Percentiles rank a stretch among this genome's conserved stretches.
Evolutionary conservation across 2,113 vertebrate species (phyloP).

Genomic region (Vombatus ursinus): DNA sequence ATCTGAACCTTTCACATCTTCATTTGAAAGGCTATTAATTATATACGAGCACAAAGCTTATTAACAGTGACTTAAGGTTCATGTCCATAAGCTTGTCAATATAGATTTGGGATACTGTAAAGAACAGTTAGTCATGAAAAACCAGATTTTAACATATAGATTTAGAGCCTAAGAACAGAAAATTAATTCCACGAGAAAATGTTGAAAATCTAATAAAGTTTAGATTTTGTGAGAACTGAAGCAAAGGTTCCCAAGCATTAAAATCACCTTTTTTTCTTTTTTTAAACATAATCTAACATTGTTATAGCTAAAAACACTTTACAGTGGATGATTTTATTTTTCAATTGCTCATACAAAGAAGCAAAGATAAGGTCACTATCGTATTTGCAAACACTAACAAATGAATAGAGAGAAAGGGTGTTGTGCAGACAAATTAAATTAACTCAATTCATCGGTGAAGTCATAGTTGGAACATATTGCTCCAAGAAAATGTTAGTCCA

Average conservation of each 20-base stretch:
- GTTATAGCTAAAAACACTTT: not conserved
- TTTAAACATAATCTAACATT: not conserved
- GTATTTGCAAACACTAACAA: not conserved
- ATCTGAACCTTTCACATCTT: not conserved
- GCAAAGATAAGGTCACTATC: not conserved
- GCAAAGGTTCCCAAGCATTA: not conserved
- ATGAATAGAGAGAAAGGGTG: not conserved
- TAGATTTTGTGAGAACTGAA: not conserved
- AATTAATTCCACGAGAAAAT: slow-evolving; percentile 3
- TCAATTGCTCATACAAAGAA: not conserved
- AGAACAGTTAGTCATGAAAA: not conserved
- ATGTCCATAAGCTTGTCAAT: not conserved
- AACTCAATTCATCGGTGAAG: not conserved
- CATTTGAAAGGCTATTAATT: no score
- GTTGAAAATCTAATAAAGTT: not conserved
- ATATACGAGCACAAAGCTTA: no score
- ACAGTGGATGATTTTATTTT: not conserved
- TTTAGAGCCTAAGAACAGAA: not conserved
- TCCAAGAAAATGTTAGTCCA: not conserved
- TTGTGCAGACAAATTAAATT: not conserved
- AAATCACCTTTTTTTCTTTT: no score
- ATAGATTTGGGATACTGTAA: not conserved
- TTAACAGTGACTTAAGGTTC: not conserved
- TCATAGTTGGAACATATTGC: not conserved
- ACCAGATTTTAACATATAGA: not conserved